Evolutionary conservation across 2,113 vertebrate species (phyloP).

Genomic region (Glaucidium brasilianum): DNA sequence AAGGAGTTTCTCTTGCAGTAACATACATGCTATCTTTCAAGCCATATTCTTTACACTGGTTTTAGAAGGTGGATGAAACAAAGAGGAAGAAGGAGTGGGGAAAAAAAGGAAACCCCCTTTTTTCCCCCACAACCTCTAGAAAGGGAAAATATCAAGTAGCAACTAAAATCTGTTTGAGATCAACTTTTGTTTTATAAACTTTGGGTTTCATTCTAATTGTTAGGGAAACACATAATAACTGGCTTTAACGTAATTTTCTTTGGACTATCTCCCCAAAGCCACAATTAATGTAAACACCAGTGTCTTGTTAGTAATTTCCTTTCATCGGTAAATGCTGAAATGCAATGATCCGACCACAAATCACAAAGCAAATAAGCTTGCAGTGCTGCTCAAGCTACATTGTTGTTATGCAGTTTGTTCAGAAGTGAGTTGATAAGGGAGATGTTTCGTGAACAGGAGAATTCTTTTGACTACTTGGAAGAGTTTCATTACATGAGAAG

Average conservation of each 20-base stretch:
- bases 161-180: not conserved
- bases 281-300: slow-evolving; percentile 61
- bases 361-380: slow-evolving; percentile 36
- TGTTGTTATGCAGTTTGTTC: not conserved
- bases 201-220: slow-evolving; percentile 32
- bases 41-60: accelerated
- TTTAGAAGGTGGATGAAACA: not conserved
- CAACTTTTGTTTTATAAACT: slow-evolving; percentile 40
- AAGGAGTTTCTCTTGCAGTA: not conserved
- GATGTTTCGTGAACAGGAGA: not conserved
- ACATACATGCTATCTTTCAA: not conserved
- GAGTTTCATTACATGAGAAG: not conserved
- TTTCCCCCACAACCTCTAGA: accelerated
- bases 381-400: not conserved
- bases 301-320: slow-evolving; percentile 51
- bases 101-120: accelerated
- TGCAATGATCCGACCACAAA: slow-evolving; percentile 53
- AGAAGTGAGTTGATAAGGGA: not conserved
- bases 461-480: not conserved
- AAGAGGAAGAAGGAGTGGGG: accelerated
- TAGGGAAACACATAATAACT: slow-evolving; percentile 52
- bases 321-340: slow-evolving; percentile 40
- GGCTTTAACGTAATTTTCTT: slow-evolving; percentile 59
- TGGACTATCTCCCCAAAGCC: slow-evolving; percentile 66
- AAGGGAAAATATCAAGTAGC: not conserved